Conservation (phyloP, 1,140 invertebrate genomes). For the Bombus consobrinus region DNA sequence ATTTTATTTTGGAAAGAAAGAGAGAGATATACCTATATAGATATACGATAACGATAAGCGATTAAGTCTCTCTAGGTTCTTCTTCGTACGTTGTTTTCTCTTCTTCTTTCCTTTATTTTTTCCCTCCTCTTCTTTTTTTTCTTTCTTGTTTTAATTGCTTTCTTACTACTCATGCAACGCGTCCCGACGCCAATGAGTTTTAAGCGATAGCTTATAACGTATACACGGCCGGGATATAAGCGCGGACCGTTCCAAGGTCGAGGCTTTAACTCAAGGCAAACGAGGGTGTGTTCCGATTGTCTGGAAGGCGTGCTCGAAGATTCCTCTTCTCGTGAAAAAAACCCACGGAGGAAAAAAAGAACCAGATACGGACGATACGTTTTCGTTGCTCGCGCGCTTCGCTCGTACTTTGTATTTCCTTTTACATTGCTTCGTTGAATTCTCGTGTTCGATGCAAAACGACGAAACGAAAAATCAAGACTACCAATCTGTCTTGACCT, state of each 20-base stretch:
- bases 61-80: conserved; percentile 4
- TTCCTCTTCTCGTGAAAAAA: not conserved
- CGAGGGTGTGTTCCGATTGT: conserved; percentile 48
- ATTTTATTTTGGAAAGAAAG: not conserved
- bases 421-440: not conserved
- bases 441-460: not conserved
- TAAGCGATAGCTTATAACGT: conserved; percentile 43
- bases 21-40: not conserved
- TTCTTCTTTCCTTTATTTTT: not conserved
- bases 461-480: not conserved
- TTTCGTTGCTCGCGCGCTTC: not conserved
- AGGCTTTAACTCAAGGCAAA: conserved; percentile 28
- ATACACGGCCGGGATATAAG: conserved; percentile 21
- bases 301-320: conserved; percentile 17
- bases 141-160: conserved; percentile 15
- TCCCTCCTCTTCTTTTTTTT: not conserved
- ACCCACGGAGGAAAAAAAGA: not conserved
- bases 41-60: not conserved
- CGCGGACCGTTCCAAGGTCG: conserved; percentile 30
- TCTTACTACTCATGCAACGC: conserved; percentile 39
- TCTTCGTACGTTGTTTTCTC: not conserved
- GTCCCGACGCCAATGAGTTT: conserved; percentile 38
- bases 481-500: too few species aligned
- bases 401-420: not conserved
- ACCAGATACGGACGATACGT: not conserved